phyloP scores from a whole-genome alignment of 30 jellyfish, hydroid and myxozoan genomes.

The Catostylus mosaicus region DNA sequence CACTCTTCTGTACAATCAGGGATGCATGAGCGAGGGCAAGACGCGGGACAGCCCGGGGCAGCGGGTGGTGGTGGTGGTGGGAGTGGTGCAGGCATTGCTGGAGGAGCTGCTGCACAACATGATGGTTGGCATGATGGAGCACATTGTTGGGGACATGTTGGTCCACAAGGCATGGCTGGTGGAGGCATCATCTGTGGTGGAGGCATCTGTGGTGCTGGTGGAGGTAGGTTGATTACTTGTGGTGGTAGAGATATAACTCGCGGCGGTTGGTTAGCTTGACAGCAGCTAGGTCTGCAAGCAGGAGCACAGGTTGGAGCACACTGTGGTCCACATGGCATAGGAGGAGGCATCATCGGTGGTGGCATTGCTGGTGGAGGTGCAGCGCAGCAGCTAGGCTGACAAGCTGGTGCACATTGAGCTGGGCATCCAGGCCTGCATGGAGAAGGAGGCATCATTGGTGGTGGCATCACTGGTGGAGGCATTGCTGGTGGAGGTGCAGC shows the following conservation, averaged over 20 bases:
- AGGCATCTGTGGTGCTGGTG: conserved; percentile 47
- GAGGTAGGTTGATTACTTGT: conserved; percentile 23
- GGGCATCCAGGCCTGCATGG: no score
- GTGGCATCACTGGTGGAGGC: conserved; percentile 37
- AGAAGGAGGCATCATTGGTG: conserved; percentile 27
- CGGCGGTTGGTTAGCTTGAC: conserved; percentile 53
- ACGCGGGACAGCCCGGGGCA: conserved; percentile 34
- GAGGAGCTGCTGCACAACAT: conserved; percentile 51
- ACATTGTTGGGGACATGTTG: conserved; percentile 54
- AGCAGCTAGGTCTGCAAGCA: conserved; percentile 64
- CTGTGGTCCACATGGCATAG: conserved; percentile 65
- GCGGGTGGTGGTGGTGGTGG: conserved; percentile 47
- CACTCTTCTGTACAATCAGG: conserved; percentile 84
- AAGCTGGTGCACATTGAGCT: no score
- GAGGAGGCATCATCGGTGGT: conserved; percentile 39
- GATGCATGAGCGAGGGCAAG: conserved; percentile 60
- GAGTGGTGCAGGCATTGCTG: conserved; percentile 43
- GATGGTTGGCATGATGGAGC: conserved; percentile 59
- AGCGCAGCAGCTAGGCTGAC: no score
- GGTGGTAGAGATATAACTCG: conserved; percentile 51
- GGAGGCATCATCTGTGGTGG: conserved; percentile 59
- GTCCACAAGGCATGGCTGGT: conserved; percentile 47
- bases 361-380: conserved; percentile 34
- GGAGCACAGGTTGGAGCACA: conserved; percentile 69
- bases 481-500: conserved; percentile 22